Base-by-base conservation (phyloP, 2,888 invertebrate species). In the Agrenia bidenticulata region DNA sequence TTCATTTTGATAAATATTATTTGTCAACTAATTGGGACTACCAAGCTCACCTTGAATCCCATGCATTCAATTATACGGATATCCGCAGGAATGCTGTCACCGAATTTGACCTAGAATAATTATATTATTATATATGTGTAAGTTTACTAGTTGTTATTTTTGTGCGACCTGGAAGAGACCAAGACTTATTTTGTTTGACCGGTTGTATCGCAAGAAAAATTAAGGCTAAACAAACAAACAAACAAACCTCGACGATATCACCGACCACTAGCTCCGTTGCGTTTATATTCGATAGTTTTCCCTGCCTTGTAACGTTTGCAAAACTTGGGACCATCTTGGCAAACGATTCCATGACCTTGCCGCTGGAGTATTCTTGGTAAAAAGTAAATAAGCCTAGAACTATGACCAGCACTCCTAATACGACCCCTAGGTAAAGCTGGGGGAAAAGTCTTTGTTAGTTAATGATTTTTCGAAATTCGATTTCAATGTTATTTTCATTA, bases 61-160 rank as follows among this genome's bases (percentile, higher is more conserved):
- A 82, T 80, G 13, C 83, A 81, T 56, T 79, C 77, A 61, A 85
- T 80, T 67, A 85, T 79, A 64, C 85, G 80, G 66, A 85, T 80
- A 76, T 85, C 85, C 42, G 85, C 85, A 2, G 85, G 85, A 7
- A 85, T 81, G 60, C 83, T 78, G 77, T 85, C 85, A 54, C 85
- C 85, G 76, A 84, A 84, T 77, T 85, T 85, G 54, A 85, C 82
- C n/a, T n/a, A n/a, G n/a, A n/a, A n/a, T n/a, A n/a, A n/a, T n/a
- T n/a, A n/a, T n/a, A n/a, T n/a, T n/a, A n/a, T n/a, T n/a, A n/a
- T n/a, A n/a, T n/a, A n/a, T n/a, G n/a, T n/a, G n/a, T n/a, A n/a
- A n/a, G n/a, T n/a, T n/a, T n/a, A n/a, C n/a, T n/a, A n/a, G n/a
- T n/a, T n/a, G n/a, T n/a, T n/a, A n/a, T n/a, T n/a, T n/a, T n/a